phyloP scores from a whole-genome alignment of 2,113 vertebrate species.

The Atrichornis clamosus region DNA sequence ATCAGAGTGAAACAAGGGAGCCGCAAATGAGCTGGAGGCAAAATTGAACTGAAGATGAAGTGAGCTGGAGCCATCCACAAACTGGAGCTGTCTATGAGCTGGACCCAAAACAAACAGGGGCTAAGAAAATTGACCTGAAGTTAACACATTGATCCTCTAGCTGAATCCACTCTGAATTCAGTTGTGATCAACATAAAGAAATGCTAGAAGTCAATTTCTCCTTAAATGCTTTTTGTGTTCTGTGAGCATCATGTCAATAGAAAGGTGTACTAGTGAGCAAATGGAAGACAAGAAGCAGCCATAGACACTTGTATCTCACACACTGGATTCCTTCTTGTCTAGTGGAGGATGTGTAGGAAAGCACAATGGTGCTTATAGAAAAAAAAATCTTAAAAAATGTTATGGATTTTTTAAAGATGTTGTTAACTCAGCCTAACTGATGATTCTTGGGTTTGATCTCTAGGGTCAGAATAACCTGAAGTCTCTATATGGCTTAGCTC shows the following conservation, averaged over 20 bases:
- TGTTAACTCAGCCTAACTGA: accelerated
- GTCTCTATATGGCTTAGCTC: background rate
- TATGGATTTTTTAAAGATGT: background rate
- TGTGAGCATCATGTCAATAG: background rate
- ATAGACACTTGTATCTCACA: background rate
- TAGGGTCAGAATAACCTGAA: background rate
- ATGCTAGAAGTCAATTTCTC: background rate
- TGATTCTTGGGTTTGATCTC: background rate
- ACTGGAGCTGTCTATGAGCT: background rate
- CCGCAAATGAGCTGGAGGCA: background rate
- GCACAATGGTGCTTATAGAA: background rate
- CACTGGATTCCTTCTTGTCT: background rate
- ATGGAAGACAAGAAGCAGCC: background rate
- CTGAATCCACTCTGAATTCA: background rate
- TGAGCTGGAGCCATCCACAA: background rate
- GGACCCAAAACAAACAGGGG: background rate
- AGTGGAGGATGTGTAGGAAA: background rate
- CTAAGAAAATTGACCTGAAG: background rate
- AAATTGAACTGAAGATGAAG: background rate
- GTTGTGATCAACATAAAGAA: background rate
- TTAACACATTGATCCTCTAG: background rate
- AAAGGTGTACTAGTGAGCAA: background rate
- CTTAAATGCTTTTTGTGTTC: background rate
- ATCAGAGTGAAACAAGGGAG: background rate
- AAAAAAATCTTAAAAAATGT: background rate